A percentile compares a stretch with the other conserved stretches of the same genome.
Evolutionary conservation across 2,888 invertebrate species (phyloP).

Genomic region (Xanthorhoe designata): DNA sequence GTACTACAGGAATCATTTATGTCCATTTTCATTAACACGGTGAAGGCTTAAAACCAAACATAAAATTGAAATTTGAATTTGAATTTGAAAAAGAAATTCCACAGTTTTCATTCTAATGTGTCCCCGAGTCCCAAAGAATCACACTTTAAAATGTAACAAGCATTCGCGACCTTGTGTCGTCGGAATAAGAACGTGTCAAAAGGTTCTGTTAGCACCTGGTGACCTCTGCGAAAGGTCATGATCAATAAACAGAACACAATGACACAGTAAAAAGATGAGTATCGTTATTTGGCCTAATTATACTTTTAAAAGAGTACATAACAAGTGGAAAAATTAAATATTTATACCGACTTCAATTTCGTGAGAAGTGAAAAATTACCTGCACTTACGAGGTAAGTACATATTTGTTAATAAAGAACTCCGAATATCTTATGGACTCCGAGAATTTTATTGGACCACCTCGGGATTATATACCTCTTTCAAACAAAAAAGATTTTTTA

Average conservation of each 20-base stretch:
- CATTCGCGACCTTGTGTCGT: slow-evolving; percentile 35
- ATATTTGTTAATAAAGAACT: no score
- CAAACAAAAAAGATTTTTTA: no score
- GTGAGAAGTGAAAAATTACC: no score
- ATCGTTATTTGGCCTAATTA: slow-evolving; percentile 3
- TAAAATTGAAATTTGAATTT: no score
- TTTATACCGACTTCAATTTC: no score
- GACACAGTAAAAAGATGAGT: slow-evolving; percentile 28
- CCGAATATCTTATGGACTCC: no score
- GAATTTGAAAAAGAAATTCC: neutral
- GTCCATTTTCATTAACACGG: neutral
- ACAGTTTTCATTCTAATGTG: neutral
- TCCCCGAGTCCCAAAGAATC: neutral
- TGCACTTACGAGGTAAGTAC: no score
- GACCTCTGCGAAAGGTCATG: slow-evolving; percentile 46
- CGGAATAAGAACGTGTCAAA: slow-evolving; percentile 42
- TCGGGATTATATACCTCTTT: no score
- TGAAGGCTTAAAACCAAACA: neutral
- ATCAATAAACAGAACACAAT: slow-evolving; percentile 38
- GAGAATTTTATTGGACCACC: no score
- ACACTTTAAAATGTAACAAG: slow-evolving; percentile 19
- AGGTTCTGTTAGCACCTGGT: slow-evolving; percentile 40
- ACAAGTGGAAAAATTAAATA: no score
- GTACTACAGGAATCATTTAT: no score
- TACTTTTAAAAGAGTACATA: no score